phyloP scores from a whole-genome alignment of 2,888 invertebrate species.

The Drosophila limbata region DNA sequence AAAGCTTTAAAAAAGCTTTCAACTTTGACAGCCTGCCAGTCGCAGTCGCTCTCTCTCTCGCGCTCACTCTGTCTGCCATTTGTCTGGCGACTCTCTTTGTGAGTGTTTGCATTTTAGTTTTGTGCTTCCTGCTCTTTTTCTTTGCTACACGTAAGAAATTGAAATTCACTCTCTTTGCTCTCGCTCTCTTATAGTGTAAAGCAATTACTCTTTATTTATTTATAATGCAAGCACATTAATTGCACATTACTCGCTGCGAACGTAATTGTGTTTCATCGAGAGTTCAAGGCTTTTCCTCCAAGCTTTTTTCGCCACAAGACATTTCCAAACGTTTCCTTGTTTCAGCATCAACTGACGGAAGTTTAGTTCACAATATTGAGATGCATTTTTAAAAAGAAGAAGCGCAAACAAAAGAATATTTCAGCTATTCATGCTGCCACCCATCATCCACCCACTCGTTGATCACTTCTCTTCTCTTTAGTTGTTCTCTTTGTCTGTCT shows the following conservation, averaged over 20 bases:
- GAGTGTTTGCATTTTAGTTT: not conserved
- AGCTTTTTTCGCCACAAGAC: slow-evolving; percentile 39
- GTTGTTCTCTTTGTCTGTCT: slow-evolving; percentile 37
- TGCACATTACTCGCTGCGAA: slow-evolving; percentile 30
- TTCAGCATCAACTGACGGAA: slow-evolving; percentile 64
- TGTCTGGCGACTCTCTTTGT: slow-evolving; percentile 8
- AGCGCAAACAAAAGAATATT: slow-evolving; percentile 44
- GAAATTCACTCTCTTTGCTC: not conserved
- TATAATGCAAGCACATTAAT: slow-evolving; percentile 25
- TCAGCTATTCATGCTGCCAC: slow-evolving; percentile 32
- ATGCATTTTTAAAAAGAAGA: slow-evolving; percentile 51
- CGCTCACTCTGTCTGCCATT: not conserved
- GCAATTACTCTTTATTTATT: slow-evolving; percentile 48
- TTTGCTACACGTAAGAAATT: not conserved
- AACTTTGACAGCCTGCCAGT: slow-evolving; percentile 23
- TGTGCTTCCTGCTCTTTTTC: slow-evolving; percentile 3
- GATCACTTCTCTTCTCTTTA: slow-evolving; percentile 12
- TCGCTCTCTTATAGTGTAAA: slow-evolving; percentile 17
- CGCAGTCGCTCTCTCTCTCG: not conserved
- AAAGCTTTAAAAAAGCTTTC: slow-evolving; percentile 47
- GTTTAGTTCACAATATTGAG: slow-evolving; percentile 46
- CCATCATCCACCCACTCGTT: slow-evolving; percentile 51
- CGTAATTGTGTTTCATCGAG: slow-evolving; percentile 54
- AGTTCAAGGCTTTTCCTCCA: slow-evolving; percentile 73
- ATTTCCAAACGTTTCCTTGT: slow-evolving; percentile 64